A percentile compares a stretch with the other conserved stretches of the same genome.
phyloP scores from a whole-genome alignment of 2,888 invertebrate species.

The Beris morrisii region DNA sequence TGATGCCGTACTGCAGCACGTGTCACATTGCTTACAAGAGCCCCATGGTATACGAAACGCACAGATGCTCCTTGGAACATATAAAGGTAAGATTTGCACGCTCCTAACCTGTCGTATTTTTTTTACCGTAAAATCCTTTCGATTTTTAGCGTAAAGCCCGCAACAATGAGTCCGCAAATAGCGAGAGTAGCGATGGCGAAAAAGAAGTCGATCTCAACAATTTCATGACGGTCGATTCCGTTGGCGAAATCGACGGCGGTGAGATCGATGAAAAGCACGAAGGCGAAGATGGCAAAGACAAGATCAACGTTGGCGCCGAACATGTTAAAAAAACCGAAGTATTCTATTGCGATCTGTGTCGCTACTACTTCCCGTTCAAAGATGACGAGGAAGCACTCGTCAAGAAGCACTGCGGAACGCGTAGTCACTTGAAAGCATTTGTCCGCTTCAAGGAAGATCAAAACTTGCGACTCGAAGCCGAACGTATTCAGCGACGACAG shows the following conservation, averaged over 20 bases:
- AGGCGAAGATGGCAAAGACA: constrained; percentile 65
- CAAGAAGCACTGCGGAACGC: constrained; percentile 73
- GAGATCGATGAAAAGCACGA: constrained; percentile 62
- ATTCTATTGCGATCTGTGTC: constrained; percentile 78
- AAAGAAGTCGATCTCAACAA: constrained; percentile 79
- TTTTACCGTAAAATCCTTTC: constrained; percentile 23
- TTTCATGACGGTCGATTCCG: constrained; percentile 86
- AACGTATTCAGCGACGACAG: constrained; percentile 66
- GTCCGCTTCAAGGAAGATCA: constrained; percentile 77
- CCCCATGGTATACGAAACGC: constrained; percentile 83
- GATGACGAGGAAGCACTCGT: constrained; percentile 64
- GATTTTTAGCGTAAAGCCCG: constrained; percentile 61
- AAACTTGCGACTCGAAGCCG: constrained; percentile 71
- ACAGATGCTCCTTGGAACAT: constrained; percentile 79
- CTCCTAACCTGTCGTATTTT: constrained; percentile 3
- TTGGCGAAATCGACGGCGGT: constrained; percentile 71
- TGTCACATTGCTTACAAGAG: constrained; percentile 79
- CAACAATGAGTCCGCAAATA: constrained; percentile 57
- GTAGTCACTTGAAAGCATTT: constrained; percentile 75
- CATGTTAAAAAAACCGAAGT: constrained; percentile 78
- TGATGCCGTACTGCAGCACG: constrained; percentile 78
- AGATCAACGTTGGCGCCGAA: constrained; percentile 74
- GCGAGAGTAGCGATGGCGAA: constrained; percentile 68
- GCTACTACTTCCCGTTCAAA: constrained; percentile 68
- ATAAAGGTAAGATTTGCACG: constrained; percentile 66